A percentile compares a stretch with the other conserved stretches of the same genome.
phyloP scores from a whole-genome alignment of 2,113 vertebrate genomes.

The Steatornis caripensis region DNA sequence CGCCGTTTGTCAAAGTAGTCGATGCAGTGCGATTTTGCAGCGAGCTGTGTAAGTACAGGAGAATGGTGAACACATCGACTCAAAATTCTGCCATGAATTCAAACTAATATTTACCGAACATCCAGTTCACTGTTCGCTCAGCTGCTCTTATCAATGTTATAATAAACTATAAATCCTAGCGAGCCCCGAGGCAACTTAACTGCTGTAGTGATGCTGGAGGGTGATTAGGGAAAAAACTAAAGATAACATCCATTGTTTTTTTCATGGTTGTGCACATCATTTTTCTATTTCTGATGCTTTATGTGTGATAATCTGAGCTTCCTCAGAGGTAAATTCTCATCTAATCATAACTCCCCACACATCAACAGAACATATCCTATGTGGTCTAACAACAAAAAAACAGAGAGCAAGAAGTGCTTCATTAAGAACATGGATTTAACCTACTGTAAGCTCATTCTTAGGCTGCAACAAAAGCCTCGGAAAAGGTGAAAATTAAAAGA shows the following conservation, averaged over 20 bases:
- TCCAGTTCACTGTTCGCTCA: constrained; percentile 33
- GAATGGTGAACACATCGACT: not conserved
- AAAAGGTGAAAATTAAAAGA: constrained; percentile 64
- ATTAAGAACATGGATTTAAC: constrained; percentile 63
- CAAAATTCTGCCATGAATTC: constrained; percentile 52
- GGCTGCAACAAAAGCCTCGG: constrained; percentile 33
- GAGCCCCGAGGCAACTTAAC: constrained; percentile 52
- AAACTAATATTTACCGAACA: constrained; percentile 49
- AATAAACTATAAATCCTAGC: constrained; percentile 64
- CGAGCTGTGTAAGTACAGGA: not conserved
- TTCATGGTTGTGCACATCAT: constrained; percentile 62
- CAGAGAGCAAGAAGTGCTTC: constrained; percentile 56
- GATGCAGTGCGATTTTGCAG: not conserved
- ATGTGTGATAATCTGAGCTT: constrained; percentile 66
- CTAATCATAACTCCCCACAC: constrained; percentile 68
- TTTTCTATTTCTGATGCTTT: constrained; percentile 65
- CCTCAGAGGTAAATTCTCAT: constrained; percentile 72
- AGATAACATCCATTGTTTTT: constrained; percentile 72
- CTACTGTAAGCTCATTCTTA: constrained; percentile 50
- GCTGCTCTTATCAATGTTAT: constrained; percentile 61
- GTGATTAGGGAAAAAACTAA: constrained; percentile 51
- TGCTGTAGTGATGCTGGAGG: constrained; percentile 60
- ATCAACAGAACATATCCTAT: constrained; percentile 69
- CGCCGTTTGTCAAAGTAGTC: not conserved
- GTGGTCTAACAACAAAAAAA: constrained; percentile 59